Conservation (phyloP, 2,888 invertebrate species). For the Aquatica leii region DNA sequence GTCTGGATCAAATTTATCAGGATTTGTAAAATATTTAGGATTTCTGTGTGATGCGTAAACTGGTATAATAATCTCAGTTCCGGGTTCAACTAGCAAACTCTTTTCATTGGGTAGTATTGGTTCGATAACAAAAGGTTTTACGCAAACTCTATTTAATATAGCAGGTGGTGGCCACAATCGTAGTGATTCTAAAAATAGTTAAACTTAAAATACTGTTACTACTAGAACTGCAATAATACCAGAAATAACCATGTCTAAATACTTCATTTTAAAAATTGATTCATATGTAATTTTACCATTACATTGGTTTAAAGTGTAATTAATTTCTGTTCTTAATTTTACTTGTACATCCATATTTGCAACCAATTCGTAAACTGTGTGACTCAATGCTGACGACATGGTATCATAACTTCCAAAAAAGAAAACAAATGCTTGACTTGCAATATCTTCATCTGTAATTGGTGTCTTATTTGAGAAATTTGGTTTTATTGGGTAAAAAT, state of each 20-base stretch:
- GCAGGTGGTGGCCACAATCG: constrained; percentile 62
- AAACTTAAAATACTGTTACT: too few species aligned
- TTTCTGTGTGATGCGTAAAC: constrained; percentile 64
- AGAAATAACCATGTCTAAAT: constrained; percentile 17
- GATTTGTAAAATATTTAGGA: constrained; percentile 64
- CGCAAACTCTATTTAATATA: constrained; percentile 61
- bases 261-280: neutral
- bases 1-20: constrained; percentile 63
- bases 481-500: neutral
- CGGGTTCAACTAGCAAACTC: constrained; percentile 33
- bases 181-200: constrained; percentile 60
- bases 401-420: constrained; percentile 11
- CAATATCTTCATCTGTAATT: constrained; percentile 12
- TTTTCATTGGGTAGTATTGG: constrained; percentile 15
- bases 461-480: neutral
- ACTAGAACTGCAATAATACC: too few species aligned
- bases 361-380: neutral
- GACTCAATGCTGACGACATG: neutral
- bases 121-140: constrained; percentile 59
- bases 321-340: neutral
- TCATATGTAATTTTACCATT: constrained; percentile 16
- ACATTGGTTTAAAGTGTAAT: neutral
- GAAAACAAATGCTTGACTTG: neutral
- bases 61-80: constrained; percentile 57
- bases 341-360: neutral